These are phyloP conservation scores for Oegoconia quadripuncta DNA, from an alignment of 2,888 invertebrate species.

Conservation along the genomic window DNA sequence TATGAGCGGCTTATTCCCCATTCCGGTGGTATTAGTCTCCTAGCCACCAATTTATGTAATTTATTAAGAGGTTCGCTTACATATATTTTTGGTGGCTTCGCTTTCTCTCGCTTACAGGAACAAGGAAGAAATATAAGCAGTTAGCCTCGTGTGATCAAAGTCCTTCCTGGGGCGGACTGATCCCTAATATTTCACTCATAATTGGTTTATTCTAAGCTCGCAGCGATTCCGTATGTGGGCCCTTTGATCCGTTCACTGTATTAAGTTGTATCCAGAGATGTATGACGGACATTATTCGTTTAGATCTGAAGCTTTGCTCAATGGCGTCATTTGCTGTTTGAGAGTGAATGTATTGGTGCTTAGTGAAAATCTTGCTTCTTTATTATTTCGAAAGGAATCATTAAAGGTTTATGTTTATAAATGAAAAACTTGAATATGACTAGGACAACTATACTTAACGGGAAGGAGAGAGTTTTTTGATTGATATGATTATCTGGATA, in stretches of 20 bases:
- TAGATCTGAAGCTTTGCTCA: constrained; percentile 60
- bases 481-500: no score
- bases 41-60: constrained; percentile 73
- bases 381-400: no score
- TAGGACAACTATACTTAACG: no score
- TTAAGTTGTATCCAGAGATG: constrained; percentile 70
- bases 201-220: constrained; percentile 78
- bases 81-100: constrained; percentile 61
- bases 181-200: constrained; percentile 80
- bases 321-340: constrained; percentile 55
- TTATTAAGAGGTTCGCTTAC: constrained; percentile 72
- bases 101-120: constrained; percentile 53
- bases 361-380: constrained; percentile 31
- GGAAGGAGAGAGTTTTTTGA: no score
- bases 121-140: constrained; percentile 64
- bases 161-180: constrained; percentile 60
- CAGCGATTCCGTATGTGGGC: constrained; percentile 68
- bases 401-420: no score
- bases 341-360: constrained; percentile 33
- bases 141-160: constrained; percentile 69
- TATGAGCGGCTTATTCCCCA: constrained; percentile 72
- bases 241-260: constrained; percentile 76
- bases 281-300: constrained; percentile 63
- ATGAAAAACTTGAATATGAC: no score
- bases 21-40: constrained; percentile 72